Evolutionary conservation across 1,140 invertebrate genomes (phyloP).

Genomic region (Brachionus manjavacas): DNA sequence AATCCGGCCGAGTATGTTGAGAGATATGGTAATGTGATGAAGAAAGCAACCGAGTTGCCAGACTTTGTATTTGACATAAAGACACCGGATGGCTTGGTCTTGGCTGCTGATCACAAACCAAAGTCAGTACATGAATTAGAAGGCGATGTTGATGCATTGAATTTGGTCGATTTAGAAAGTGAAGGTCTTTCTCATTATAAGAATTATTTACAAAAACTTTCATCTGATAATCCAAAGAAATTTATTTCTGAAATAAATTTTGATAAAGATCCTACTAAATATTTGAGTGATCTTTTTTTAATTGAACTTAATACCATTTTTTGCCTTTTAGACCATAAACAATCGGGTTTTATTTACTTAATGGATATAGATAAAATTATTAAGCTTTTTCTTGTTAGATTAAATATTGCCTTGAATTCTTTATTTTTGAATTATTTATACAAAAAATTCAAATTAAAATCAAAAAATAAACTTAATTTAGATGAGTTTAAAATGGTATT

Average conservation of each 20-base stretch:
- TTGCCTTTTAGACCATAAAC: constrained; percentile 57
- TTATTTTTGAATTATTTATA: no score
- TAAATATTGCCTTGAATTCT: neutral
- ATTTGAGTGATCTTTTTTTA: constrained; percentile 20
- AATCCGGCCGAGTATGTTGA: constrained; percentile 23
- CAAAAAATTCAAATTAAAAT: no score
- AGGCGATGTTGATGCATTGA: constrained; percentile 17
- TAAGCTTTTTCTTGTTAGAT: neutral
- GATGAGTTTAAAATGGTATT: no score
- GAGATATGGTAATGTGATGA: neutral
- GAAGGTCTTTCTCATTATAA: neutral
- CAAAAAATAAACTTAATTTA: no score
- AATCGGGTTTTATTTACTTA: constrained; percentile 63
- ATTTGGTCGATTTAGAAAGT: constrained; percentile 4
- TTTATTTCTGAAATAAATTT: neutral
- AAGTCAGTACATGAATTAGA: neutral
- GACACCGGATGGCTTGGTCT: constrained; percentile 4
- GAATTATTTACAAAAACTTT: neutral
- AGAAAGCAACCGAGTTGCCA: neutral
- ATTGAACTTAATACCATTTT: constrained; percentile 50
- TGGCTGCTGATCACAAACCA: constrained; percentile 11
- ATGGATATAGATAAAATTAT: neutral
- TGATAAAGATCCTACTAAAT: constrained; percentile 46
- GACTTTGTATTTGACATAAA: constrained; percentile 1
- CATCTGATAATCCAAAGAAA: neutral